These are phyloP conservation scores for Aphodius sticticus DNA, from an alignment of 2,888 invertebrate genomes.

Conservation along the genomic window DNA sequence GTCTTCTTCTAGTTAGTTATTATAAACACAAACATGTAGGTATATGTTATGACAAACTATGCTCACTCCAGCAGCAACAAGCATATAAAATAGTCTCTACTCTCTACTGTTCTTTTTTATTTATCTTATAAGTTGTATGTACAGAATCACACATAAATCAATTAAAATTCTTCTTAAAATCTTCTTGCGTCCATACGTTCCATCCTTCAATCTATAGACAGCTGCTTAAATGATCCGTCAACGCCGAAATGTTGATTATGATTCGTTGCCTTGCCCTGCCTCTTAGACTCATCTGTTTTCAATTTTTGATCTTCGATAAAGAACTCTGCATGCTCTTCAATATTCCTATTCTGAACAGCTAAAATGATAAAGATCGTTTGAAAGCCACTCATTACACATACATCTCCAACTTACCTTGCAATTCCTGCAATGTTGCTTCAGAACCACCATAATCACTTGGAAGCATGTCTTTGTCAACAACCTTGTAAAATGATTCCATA, in stretches of 20 bases:
- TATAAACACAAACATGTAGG: too few relatives aligned
- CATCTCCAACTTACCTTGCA: slow-evolving; percentile 26
- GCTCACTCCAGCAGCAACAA: too few relatives aligned
- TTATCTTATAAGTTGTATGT: too few relatives aligned
- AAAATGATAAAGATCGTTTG: slow-evolving; percentile 36
- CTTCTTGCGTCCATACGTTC: neutral
- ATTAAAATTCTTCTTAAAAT: neutral
- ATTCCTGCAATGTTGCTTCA: slow-evolving; percentile 22
- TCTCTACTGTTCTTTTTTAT: too few relatives aligned
- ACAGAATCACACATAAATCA: too few relatives aligned
- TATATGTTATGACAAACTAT: too few relatives aligned
- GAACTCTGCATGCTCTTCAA: slow-evolving; percentile 40
- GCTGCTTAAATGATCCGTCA: slow-evolving; percentile 77
- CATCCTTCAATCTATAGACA: slow-evolving; percentile 68
- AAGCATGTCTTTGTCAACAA: slow-evolving; percentile 31
- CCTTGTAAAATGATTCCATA: slow-evolving; percentile 32
- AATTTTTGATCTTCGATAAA: slow-evolving; percentile 47
- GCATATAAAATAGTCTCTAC: too few relatives aligned
- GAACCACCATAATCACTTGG: slow-evolving; percentile 36
- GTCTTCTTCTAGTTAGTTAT: too few relatives aligned
- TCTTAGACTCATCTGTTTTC: slow-evolving; percentile 47
- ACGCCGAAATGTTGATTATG: slow-evolving; percentile 69
- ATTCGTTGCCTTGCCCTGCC: slow-evolving; percentile 60
- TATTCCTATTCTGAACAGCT: slow-evolving; percentile 52
- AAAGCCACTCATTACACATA: neutral